Conservation (phyloP, 2,113 vertebrate species). For the Hemichromis elongatus region DNA sequence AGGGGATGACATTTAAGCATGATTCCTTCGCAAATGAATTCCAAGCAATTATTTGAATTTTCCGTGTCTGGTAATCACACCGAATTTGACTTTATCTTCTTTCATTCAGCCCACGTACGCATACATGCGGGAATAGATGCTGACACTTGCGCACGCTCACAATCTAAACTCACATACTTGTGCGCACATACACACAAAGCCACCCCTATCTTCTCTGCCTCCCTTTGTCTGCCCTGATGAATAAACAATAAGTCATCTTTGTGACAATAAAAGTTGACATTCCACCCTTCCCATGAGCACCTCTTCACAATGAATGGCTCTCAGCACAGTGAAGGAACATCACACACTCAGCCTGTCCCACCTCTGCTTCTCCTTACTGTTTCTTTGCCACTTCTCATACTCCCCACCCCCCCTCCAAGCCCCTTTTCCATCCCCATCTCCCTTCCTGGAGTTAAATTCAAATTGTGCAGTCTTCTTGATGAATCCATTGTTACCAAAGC, state of each 20-base stretch:
- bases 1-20: conserved; percentile 40
- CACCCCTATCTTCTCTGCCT: neutral
- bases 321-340: conserved; percentile 27
- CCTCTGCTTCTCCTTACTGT: neutral
- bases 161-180: neutral
- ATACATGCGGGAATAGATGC: neutral
- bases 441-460: conserved; percentile 33
- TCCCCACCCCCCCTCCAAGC: neutral
- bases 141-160: neutral
- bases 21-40: conserved; percentile 11
- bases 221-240: conserved; percentile 40
- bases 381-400: neutral
- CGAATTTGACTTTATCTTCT: neutral
- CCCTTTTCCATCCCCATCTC: neutral
- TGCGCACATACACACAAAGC: conserved; percentile 1
- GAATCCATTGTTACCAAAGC: conserved; percentile 53
- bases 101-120: neutral
- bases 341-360: neutral
- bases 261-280: conserved; percentile 54
- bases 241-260: conserved; percentile 62
- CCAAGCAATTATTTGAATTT: conserved; percentile 26
- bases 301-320: conserved; percentile 33
- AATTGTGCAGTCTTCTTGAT: conserved; percentile 38
- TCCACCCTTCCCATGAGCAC: conserved; percentile 24
- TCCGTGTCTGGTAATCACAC: neutral